Evolutionary conservation across 2,797 vertebrate species (phyloP), one percentile per base, ranked within the genome.

Genomic region (Melanotaenia parkinsoni): DNA sequence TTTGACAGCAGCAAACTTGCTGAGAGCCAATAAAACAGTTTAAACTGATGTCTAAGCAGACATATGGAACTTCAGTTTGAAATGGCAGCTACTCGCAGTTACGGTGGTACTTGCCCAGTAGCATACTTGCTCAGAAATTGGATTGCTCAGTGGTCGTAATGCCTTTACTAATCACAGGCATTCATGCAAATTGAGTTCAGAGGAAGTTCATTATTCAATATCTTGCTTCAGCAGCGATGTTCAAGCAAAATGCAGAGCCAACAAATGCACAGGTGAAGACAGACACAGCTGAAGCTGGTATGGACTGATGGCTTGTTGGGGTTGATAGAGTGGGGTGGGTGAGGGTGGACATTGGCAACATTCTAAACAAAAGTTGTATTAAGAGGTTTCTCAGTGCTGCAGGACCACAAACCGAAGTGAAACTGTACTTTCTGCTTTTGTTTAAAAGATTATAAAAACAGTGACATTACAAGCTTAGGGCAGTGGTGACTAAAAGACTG

Each of bases 191-290:
- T 71, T 9, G 12, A 74, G 77, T 82, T 79, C 68, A 79, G 45
- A 86, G 71, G 28, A 83, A 83, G 69, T 81, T 77, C 70, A 79
- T 86, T 58, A 79, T 86, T 58, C 64, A 76, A 63, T 81, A 82
- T 76, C 63, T 74, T 70, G 47, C 60, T 33, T 64, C 26, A 62
- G 76, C 66, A 72, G 72, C 40, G 38, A 5, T 22, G 38, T 70
- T 77, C 47, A 53, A 62, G 67, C 24, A 38, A 54, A 64, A 77
- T 16, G 26, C 26, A 40, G 61, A 63, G 20, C 37, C 9, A 9
- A 63, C 35, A 38, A 82, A 50, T 59, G 30, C 53, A 58, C 38
- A 47, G 59, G 50, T 58, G 58, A 58, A n/a, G 47, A 64, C 9
- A 54, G 61, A 43, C 64, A n/a, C 64, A 40, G 53, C 14, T 40